Evolutionary conservation across 1,140 invertebrate genomes (phyloP).

Genomic region (Dinoponera quadriceps): DNA sequence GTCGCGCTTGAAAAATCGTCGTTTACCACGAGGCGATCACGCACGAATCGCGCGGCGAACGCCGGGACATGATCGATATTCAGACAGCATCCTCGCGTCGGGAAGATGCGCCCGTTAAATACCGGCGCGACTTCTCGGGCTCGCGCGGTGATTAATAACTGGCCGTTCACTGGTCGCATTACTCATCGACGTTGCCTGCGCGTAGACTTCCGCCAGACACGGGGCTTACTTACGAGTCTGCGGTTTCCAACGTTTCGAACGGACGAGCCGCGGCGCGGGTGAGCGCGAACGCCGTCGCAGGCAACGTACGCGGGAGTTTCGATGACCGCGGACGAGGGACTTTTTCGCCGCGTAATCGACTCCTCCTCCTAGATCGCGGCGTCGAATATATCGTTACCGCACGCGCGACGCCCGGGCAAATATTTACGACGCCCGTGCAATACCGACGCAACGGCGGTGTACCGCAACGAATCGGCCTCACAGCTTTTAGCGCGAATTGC

Average conservation of each 20-base stretch:
- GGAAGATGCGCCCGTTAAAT: constrained; percentile 61
- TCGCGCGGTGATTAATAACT: constrained; percentile 73
- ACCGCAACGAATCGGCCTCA: constrained; percentile 50
- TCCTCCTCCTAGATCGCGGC: constrained; percentile 60
- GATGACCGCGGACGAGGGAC: constrained; percentile 6
- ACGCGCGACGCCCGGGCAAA: constrained; percentile 61
- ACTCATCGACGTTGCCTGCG: constrained; percentile 71
- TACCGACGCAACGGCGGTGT: constrained; percentile 43
- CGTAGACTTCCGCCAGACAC: constrained; percentile 75
- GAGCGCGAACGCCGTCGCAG: constrained; percentile 42
- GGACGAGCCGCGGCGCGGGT: constrained; percentile 51
- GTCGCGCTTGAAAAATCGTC: background rate
- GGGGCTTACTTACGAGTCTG: constrained; percentile 77
- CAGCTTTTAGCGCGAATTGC: constrained; percentile 36
- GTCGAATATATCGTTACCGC: constrained; percentile 63
- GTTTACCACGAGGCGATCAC: constrained; percentile 6
- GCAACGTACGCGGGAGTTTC: constrained; percentile 26
- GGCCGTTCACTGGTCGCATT: constrained; percentile 75
- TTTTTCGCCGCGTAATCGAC: constrained; percentile 58
- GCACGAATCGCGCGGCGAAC: background rate
- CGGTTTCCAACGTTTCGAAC: constrained; percentile 70
- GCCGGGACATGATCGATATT: constrained; percentile 66
- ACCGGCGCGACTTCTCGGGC: constrained; percentile 57
- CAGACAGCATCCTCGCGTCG: constrained; percentile 19
- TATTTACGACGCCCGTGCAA: constrained; percentile 52